Conservation (phyloP, 2,113 vertebrate genomes). For the human (Homo sapiens) region DNA sequence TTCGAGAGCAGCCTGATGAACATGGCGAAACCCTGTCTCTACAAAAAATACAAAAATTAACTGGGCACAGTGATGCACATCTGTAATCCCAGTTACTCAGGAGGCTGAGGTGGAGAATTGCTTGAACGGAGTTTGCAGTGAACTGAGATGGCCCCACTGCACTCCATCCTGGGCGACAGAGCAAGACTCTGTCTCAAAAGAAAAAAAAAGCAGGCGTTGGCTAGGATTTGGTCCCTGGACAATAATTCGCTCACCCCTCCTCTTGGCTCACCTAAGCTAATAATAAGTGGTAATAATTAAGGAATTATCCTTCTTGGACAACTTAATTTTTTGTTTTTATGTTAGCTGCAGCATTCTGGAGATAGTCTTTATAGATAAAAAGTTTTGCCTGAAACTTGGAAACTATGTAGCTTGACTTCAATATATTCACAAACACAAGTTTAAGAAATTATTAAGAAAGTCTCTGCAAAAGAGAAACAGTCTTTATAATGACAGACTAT, state of each 20-base stretch:
- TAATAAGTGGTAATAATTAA: not conserved
- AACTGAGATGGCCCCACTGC: no score
- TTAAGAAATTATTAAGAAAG: conserved; percentile 6
- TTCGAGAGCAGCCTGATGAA: no score
- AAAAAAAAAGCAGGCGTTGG: not conserved
- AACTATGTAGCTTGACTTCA: not conserved
- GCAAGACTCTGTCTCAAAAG: no score
- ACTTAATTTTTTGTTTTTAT: not conserved
- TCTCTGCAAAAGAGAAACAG: not conserved
- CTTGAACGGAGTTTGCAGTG: no score
- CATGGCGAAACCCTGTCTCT: no score
- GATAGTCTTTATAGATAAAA: not conserved
- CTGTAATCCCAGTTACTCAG: no score
- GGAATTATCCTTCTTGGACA: not conserved
- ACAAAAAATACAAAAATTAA: no score
- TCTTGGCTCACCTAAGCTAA: not conserved
- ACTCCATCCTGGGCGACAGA: no score
- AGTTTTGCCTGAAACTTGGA: not conserved
- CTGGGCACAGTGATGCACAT: no score
- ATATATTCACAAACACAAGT: not conserved
- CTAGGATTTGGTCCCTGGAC: not conserved
- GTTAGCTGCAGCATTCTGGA: not conserved
- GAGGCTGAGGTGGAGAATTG: no score
- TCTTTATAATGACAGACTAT: not conserved
- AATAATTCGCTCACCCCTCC: not conserved